Base-by-base conservation (phyloP, 2,888 invertebrate species). In the Drosophila melanosoma region DNA sequence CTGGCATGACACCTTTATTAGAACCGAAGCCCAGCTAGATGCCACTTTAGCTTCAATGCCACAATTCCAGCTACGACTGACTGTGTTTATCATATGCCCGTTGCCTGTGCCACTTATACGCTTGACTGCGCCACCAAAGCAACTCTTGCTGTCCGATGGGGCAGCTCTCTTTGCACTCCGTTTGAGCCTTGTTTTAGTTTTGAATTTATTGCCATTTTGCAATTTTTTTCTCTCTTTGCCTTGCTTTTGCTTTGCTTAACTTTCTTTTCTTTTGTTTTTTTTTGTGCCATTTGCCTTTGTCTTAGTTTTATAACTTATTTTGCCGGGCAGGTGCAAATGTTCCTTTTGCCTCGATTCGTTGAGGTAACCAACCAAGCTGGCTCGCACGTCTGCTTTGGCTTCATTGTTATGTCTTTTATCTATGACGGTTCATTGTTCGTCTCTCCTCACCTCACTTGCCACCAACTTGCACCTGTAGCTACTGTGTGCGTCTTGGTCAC, bases 171-270 rank as follows among this genome's bases (percentile, higher is more conserved):
- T 53, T 53, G 48, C 45, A 20, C 63, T 67, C 35, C 66, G 32
- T 36, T 71, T 62, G 70, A 57, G 61, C 29, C 83, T 90, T 83
- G 86, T 87, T 90, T 89, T 86, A 82, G 76, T 86, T 90, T 88
- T 80, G 82, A 90, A 91, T 91, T 91, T 90, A 90, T 90, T 90
- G 87, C 87, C 79, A 83, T 88, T 91, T 87, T 74, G 82, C 80
- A 81, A 83, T 89, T 83, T 74, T 74, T 81, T 76, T 60, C 40
- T 38, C 11, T 51, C 56, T 56, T 45, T 49, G n/a, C 17, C 11
- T 23, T 57, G 48, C 45, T 49, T 49, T 32, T 56, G 56, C 54
- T 66, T 64, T 62, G 54, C 48, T 61, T 75, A 20, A 67, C 73
- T 67, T 71, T 60, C 42, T 54, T 38, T 71, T 60, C 42, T 54